Conservation (phyloP, 2,797 vertebrate genomes). For the Lates japonicus region DNA sequence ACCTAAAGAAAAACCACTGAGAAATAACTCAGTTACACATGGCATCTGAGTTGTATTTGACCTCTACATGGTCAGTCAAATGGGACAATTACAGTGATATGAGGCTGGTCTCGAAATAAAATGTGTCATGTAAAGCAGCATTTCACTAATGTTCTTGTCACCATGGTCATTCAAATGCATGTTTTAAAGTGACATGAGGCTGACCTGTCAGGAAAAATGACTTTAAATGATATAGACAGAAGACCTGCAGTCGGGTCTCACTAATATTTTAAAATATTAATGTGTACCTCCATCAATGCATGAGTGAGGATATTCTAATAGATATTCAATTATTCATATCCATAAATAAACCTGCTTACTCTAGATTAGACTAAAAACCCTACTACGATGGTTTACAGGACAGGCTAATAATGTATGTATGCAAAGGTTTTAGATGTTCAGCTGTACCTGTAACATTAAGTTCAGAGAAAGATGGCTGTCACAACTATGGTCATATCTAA, state of each 20-base stretch:
- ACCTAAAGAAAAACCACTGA: neutral
- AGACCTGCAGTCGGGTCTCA: slow-evolving; percentile 85
- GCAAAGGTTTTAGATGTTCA: slow-evolving; percentile 68
- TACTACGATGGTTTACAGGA: slow-evolving; percentile 61
- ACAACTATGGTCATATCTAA: slow-evolving; percentile 7
- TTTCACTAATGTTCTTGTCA: slow-evolving; percentile 72
- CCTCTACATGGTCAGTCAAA: neutral
- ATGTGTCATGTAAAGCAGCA: slow-evolving; percentile 65
- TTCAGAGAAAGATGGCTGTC: slow-evolving; percentile 37
- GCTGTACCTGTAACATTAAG: slow-evolving; percentile 67
- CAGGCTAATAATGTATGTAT: slow-evolving; percentile 75
- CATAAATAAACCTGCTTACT: slow-evolving; percentile 88
- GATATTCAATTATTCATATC: slow-evolving; percentile 87
- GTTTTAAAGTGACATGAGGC: slow-evolving; percentile 77
- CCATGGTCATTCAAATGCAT: slow-evolving; percentile 75
- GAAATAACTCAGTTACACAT: neutral
- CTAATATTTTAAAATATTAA: slow-evolving; percentile 89
- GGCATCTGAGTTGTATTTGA: neutral
- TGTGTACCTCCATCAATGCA: slow-evolving; percentile 85
- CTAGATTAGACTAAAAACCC: slow-evolving; percentile 79
- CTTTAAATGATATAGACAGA: slow-evolving; percentile 83
- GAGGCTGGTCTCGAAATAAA: slow-evolving; percentile 38
- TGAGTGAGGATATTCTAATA: slow-evolving; percentile 86
- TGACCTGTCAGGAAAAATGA: slow-evolving; percentile 83
- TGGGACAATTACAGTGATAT: slow-evolving; percentile 19